phyloP scores from a whole-genome alignment of 64 coral and sea anemone species.

The Catalaphyllia jardinei region DNA sequence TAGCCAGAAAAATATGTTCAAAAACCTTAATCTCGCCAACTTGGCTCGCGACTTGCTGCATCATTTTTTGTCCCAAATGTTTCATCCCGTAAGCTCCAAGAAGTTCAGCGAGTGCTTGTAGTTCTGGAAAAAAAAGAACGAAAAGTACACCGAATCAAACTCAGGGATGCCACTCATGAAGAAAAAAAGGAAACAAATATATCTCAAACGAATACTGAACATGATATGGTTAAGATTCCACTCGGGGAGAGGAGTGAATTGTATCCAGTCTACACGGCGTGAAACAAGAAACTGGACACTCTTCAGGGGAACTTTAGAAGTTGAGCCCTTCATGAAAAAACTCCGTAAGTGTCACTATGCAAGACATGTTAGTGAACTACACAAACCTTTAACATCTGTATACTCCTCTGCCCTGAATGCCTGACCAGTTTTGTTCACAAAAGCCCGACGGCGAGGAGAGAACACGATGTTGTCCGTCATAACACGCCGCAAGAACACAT shows the following conservation, averaged over 20 bases:
- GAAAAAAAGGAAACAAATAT: no score
- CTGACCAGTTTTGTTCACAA: slow-evolving; percentile 72
- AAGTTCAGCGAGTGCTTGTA: slow-evolving; percentile 79
- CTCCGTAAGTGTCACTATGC: no score
- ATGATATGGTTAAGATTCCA: no score
- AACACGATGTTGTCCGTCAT: slow-evolving; percentile 84
- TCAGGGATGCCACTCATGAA: no score
- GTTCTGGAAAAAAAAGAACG: slow-evolving; percentile 44
- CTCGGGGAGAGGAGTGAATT: no score
- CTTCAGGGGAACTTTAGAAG: no score
- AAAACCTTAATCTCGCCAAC: slow-evolving; percentile 91
- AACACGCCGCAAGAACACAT: slow-evolving; percentile 92
- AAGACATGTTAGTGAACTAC: no score
- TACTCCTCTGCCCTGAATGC: slow-evolving; percentile 91
- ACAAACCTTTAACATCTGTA: slow-evolving; percentile 87
- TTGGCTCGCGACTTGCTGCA: slow-evolving; percentile 90
- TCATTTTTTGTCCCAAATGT: slow-evolving; percentile 87
- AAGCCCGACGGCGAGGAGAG: slow-evolving; percentile 81
- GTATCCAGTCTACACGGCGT: no score
- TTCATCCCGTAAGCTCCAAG: slow-evolving; percentile 99
- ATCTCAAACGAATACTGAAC: no score
- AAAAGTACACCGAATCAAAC: not conserved
- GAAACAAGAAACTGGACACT: no score
- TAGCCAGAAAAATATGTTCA: not conserved
- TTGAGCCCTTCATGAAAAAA: no score